Conservation (phyloP, 2,888 invertebrate genomes). For the Eupithecia pulchellata region DNA sequence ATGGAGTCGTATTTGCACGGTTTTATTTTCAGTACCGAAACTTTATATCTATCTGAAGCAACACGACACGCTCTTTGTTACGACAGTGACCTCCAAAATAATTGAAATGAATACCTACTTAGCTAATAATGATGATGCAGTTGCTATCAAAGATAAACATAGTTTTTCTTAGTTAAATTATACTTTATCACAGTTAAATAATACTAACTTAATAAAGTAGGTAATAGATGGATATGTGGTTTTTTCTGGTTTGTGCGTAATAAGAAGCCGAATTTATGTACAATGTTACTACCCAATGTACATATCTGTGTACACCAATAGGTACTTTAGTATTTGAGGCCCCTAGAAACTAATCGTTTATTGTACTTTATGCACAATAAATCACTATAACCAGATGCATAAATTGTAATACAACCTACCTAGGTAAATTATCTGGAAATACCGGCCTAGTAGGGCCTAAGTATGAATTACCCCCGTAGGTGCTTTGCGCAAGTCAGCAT, state of each 20-base stretch:
- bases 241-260: neutral
- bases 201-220: neutral
- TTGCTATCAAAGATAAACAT: slow-evolving; percentile 3
- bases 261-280: neutral
- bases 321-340: neutral
- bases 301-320: no score
- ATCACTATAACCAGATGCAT: slow-evolving; percentile 37
- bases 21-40: slow-evolving; percentile 76
- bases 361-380: slow-evolving; percentile 31
- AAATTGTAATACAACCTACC: slow-evolving; percentile 40
- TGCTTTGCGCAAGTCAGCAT: slow-evolving; percentile 51
- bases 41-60: slow-evolving; percentile 59
- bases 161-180: neutral
- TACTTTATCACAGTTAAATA: neutral
- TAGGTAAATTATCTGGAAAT: slow-evolving; percentile 45
- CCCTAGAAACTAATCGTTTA: slow-evolving; percentile 8
- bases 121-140: slow-evolving; percentile 9
- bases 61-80: slow-evolving; percentile 56
- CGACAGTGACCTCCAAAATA: slow-evolving; percentile 51
- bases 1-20: slow-evolving; percentile 63
- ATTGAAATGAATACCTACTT: slow-evolving; percentile 10
- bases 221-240: neutral
- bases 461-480: slow-evolving; percentile 36
- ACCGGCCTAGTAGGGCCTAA: slow-evolving; percentile 34
- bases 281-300: no score